Conservation (phyloP, 1,140 invertebrate genomes). For the Oscheius sp. region DNA sequence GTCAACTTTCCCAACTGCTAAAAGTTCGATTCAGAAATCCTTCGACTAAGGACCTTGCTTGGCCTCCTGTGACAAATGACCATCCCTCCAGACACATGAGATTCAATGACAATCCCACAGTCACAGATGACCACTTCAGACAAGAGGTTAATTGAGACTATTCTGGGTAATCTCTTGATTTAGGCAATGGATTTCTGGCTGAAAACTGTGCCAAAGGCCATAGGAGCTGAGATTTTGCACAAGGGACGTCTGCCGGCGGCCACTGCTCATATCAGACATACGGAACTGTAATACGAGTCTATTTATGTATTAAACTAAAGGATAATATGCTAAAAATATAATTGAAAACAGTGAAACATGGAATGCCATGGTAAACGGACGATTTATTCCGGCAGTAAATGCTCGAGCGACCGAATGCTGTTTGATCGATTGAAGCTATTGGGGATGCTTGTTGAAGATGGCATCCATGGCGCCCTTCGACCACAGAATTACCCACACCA, state of each 20-base stretch:
- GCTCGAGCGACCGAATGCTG: no score
- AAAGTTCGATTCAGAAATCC: not conserved
- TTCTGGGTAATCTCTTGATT: not conserved
- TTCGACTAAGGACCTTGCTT: not conserved
- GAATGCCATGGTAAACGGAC: no score
- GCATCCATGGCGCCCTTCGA: no score
- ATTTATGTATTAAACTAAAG: not conserved
- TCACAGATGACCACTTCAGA: not conserved
- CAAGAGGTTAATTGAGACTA: not conserved
- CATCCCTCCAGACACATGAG: not conserved
- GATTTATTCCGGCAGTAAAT: no score
- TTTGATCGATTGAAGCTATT: no score
- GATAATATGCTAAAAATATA: no score
- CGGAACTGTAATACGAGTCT: not conserved
- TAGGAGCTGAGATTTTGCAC: not conserved
- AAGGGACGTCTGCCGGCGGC: not conserved
- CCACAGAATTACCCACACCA: no score
- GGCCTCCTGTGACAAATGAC: constrained; percentile 16
- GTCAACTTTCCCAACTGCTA: no score
- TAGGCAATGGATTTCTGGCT: constrained; percentile 17
- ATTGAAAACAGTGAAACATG: no score
- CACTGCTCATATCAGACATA: not conserved
- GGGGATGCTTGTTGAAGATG: no score
- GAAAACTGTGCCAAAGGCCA: not conserved
- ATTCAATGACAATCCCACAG: not conserved